Conservation (phyloP, 2,888 invertebrate species). For the Acrobasis consociella region DNA sequence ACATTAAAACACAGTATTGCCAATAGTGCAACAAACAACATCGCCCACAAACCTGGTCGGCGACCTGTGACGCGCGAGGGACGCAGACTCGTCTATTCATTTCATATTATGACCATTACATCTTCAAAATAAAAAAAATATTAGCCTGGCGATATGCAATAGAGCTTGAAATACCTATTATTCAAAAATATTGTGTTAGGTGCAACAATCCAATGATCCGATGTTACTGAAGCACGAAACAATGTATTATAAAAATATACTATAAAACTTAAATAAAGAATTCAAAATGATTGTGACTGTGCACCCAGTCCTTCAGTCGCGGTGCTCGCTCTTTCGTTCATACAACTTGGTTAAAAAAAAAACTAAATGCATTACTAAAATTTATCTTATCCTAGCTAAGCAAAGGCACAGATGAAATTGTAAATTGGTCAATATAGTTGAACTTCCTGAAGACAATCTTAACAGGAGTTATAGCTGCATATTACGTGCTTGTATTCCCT, state of each 20-base stretch:
- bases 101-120: too few species aligned
- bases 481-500: conserved; percentile 5
- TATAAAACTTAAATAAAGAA: conserved; percentile 72
- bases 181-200: neutral
- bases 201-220: conserved; percentile 29
- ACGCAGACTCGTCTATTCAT: too few species aligned
- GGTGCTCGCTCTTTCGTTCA: conserved; percentile 44
- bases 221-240: conserved; percentile 65
- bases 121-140: too few species aligned
- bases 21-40: too few species aligned
- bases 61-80: too few species aligned
- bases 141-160: too few species aligned
- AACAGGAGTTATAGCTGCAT: neutral
- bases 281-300: conserved; percentile 53
- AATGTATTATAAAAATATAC: conserved; percentile 60
- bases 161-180: too few species aligned
- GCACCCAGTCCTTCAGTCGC: conserved; percentile 59
- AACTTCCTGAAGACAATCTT: neutral
- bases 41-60: too few species aligned
- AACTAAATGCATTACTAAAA: conserved; percentile 43
- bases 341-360: conserved; percentile 19
- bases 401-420: conserved; percentile 39
- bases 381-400: conserved; percentile 46
- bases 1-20: too few species aligned
- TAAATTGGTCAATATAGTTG: conserved; percentile 18